Percentiles rank a stretch among this genome's conserved stretches.
Conservation (phyloP, 2,888 invertebrate species). For the Ctena decussata region DNA sequence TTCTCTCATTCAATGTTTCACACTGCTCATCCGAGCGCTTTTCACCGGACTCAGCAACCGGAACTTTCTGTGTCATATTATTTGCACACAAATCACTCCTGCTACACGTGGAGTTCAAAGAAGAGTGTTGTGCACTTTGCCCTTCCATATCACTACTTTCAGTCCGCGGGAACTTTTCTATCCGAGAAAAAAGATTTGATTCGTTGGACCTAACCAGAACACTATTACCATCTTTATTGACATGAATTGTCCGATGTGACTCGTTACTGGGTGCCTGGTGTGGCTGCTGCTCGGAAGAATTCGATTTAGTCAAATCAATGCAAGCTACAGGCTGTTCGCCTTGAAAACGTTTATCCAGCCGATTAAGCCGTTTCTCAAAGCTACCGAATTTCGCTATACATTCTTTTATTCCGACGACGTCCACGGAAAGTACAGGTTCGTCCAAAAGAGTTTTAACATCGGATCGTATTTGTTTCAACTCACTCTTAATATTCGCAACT, state of each 20-base stretch:
- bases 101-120: too few species aligned
- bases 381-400: not conserved
- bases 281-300: not conserved
- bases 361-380: not conserved
- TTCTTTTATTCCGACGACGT: not conserved
- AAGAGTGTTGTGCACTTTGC: too few species aligned
- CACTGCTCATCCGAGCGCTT: too few species aligned
- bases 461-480: not conserved
- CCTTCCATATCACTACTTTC: too few species aligned
- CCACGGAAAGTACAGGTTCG: not conserved
- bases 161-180: too few species aligned
- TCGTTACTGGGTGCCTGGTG: not conserved
- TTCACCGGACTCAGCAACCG: too few species aligned
- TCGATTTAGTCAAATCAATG: not conserved
- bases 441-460: not conserved
- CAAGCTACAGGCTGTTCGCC: not conserved
- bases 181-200: not conserved
- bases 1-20: too few species aligned
- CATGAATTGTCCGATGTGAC: not conserved
- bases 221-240: not conserved
- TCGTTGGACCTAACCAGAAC: not conserved
- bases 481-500: not conserved
- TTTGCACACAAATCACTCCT: too few species aligned
- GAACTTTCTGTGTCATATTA: too few species aligned
- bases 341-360: not conserved